Evolutionary conservation across 1,140 invertebrate species (phyloP).

Genomic region (Drosophila aff.): DNA sequence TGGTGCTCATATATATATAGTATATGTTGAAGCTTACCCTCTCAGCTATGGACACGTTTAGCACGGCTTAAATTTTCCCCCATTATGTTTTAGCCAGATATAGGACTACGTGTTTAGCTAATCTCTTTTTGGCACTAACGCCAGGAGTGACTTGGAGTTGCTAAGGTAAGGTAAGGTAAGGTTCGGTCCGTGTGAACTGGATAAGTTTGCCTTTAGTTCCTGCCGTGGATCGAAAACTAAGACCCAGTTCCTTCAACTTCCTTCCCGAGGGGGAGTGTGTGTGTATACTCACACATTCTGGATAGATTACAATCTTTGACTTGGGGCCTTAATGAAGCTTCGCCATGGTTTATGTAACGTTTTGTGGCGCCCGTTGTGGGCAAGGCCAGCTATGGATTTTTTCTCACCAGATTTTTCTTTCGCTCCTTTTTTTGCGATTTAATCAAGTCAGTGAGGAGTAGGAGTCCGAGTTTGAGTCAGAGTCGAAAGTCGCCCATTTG

Average conservation of each 20-base stretch:
- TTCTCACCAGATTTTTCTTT: slow-evolving; percentile 34
- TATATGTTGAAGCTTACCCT: too few relatives aligned
- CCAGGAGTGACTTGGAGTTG: background rate
- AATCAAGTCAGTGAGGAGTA: slow-evolving; percentile 49
- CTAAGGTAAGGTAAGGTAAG: background rate
- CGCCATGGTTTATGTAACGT: slow-evolving; percentile 55
- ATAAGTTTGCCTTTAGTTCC: slow-evolving; percentile 5
- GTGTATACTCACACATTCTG: background rate
- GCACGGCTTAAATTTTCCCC: too few relatives aligned
- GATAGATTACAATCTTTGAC: slow-evolving; percentile 54
- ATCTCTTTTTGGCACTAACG: background rate
- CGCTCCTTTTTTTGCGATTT: slow-evolving; percentile 46
- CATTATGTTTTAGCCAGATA: background rate
- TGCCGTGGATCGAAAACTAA: slow-evolving; percentile 8
- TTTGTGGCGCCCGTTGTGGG: slow-evolving; percentile 41
- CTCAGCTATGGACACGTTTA: background rate
- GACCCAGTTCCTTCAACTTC: slow-evolving; percentile 3
- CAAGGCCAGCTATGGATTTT: slow-evolving; percentile 51
- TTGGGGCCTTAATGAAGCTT: slow-evolving; percentile 47
- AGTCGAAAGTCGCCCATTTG: slow-evolving; percentile 10
- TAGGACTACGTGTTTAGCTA: slow-evolving; percentile 6
- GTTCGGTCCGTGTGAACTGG: slow-evolving; percentile 1
- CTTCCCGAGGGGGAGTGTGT: background rate
- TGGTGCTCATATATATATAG: background rate
- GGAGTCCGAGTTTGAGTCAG: background rate